Percentiles rank a stretch among this genome's conserved stretches.
Evolutionary conservation across 2,797 vertebrate species (phyloP).

Genomic region (Platalea minor): DNA sequence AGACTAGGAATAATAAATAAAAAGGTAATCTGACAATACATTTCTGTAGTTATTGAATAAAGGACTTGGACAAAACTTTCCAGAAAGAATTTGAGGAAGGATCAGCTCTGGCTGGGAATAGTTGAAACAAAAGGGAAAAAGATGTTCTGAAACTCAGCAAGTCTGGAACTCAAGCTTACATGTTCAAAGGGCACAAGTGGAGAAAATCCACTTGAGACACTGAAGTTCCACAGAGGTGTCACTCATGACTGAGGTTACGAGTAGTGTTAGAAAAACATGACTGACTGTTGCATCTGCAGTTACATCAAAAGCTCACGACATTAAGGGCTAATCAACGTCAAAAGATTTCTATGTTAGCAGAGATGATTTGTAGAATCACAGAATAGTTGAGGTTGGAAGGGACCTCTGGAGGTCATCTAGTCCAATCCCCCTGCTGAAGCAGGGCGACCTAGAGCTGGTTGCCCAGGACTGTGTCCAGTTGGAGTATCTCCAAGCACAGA

Average conservation of each 20-base stretch:
- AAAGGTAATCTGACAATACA: conserved; percentile 51
- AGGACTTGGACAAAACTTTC: background rate
- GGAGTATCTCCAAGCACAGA: background rate
- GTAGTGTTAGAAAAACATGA: background rate
- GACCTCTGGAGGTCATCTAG: background rate
- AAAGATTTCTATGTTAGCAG: background rate
- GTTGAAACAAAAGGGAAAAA: background rate
- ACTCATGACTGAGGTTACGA: background rate
- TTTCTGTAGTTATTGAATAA: conserved; percentile 48
- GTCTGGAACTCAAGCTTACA: background rate
- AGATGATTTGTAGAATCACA: background rate
- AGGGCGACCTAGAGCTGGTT: background rate
- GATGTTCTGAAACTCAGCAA: background rate
- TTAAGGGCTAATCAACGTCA: background rate
- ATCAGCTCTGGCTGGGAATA: background rate
- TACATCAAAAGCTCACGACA: background rate
- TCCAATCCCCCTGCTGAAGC: background rate
- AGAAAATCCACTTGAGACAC: background rate
- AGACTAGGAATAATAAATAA: conserved; percentile 62
- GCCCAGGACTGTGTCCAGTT: background rate
- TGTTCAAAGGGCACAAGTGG: background rate
- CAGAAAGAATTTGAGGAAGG: background rate
- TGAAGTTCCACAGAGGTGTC: background rate
- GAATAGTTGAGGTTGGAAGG: background rate
- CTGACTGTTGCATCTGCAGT: background rate